These are phyloP conservation scores for Sebastes iracundus DNA, from an alignment of 2,797 vertebrate species.

Conservation along the genomic window DNA sequence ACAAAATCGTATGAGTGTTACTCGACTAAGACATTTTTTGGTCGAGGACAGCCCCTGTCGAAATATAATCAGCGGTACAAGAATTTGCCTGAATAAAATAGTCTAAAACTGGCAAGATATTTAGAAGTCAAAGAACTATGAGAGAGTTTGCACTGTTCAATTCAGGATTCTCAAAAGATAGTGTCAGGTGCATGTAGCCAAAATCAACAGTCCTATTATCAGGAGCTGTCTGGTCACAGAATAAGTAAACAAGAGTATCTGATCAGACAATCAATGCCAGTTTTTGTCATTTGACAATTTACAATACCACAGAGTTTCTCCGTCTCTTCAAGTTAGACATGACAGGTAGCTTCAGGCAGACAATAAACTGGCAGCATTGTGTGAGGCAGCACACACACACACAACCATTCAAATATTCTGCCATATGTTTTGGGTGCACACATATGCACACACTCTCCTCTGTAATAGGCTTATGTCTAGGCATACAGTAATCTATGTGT, in stretches of 20 bases:
- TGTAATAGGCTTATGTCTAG: slow-evolving; percentile 78
- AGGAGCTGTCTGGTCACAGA: not conserved
- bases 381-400: slow-evolving; percentile 13
- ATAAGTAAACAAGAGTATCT: not conserved
- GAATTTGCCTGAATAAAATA: not conserved
- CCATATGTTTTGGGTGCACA: slow-evolving; percentile 65
- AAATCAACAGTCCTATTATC: not conserved
- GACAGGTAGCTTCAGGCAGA: slow-evolving; percentile 5
- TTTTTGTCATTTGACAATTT: not conserved
- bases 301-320: not conserved
- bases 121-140: not conserved
- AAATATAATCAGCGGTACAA: not conserved
- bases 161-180: not conserved
- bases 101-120: not conserved
- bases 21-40: rapidly evolving
- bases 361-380: slow-evolving; percentile 4
- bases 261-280: not conserved
- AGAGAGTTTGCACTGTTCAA: not conserved
- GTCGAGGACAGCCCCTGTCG: too few species aligned
- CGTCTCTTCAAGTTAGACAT: not conserved
- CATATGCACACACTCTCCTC: slow-evolving; percentile 18
- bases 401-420: slow-evolving; percentile 42
- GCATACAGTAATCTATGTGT: slow-evolving; percentile 68
- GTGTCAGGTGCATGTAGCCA: not conserved
- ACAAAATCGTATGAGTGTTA: too few species aligned